Conservation (phyloP, 1,140 invertebrate genomes). For the Trichoplusia ni region DNA sequence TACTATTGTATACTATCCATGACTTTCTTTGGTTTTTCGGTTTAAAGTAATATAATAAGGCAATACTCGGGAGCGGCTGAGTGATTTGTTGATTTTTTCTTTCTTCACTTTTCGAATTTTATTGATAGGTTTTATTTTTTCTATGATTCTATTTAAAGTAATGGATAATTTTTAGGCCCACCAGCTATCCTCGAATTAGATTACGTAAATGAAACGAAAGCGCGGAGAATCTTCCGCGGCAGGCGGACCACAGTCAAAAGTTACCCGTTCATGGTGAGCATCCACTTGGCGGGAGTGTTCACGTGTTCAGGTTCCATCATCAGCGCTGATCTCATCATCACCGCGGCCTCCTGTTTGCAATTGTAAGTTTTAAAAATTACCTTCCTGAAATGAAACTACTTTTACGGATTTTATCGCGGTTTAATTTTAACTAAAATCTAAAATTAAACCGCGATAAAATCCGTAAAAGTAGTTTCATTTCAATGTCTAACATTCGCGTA, state of each 20-base stretch:
- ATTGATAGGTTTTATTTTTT: no score
- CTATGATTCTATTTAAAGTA: neutral
- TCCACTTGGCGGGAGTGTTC: neutral
- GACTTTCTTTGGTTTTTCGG: no score
- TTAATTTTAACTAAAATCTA: neutral
- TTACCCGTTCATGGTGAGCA: slow-evolving; percentile 7
- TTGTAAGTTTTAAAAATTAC: neutral
- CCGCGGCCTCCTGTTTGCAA: slow-evolving; percentile 17
- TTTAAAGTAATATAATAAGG: no score
- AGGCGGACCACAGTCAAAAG: neutral
- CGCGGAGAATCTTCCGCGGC: slow-evolving; percentile 4
- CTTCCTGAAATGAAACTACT: no score
- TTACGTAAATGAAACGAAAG: neutral
- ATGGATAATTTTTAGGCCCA: neutral
- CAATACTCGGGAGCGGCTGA: no score
- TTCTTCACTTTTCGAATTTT: no score
- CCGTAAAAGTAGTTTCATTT: no score
- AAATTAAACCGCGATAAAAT: no score
- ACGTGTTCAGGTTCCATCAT: slow-evolving; percentile 3
- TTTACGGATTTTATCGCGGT: neutral
- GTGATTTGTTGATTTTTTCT: no score
- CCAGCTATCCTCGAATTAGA: neutral
- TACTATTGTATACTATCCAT: no score
- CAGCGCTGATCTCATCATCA: neutral
- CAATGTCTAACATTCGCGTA: no score